Evolutionary conservation across 2,113 vertebrate genomes (phyloP).

Genomic region (Dromiciops gliroides): DNA sequence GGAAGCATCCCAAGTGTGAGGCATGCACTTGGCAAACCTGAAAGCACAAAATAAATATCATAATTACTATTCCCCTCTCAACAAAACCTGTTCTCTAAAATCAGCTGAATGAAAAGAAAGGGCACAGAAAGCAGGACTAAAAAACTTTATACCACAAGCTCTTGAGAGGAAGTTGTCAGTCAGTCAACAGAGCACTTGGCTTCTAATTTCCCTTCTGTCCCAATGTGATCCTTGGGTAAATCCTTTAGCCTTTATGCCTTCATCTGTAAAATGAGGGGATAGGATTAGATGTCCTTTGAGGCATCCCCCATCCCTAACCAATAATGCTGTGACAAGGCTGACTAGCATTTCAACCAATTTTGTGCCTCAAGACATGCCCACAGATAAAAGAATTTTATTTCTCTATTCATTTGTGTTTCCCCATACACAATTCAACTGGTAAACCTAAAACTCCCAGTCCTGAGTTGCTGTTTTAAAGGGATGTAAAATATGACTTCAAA

Average conservation of each 20-base stretch:
- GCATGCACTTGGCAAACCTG: neutral
- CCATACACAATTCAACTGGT: slow-evolving; percentile 8
- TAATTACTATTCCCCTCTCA: neutral
- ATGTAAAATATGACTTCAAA: slow-evolving; percentile 44
- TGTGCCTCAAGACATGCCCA: neutral
- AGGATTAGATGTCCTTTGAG: neutral
- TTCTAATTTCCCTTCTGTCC: neutral
- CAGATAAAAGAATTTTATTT: neutral
- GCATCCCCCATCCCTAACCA: neutral
- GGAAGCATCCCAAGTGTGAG: neutral
- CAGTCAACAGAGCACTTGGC: neutral
- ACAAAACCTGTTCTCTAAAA: neutral
- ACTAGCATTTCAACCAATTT: neutral
- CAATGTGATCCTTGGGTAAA: neutral
- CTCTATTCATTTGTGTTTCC: neutral
- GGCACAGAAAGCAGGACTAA: neutral
- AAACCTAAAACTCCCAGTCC: slow-evolving; percentile 6
- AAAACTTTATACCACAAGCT: neutral
- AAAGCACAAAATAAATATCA: neutral
- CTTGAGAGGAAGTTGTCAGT: neutral
- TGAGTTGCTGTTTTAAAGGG: slow-evolving; percentile 27
- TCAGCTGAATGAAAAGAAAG: neutral
- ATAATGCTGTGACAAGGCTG: neutral
- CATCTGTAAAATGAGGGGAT: neutral
- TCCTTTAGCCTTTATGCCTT: neutral